These are phyloP conservation scores for Nycteola revayana DNA, from an alignment of 2,888 invertebrate genomes.

Conservation along the genomic window DNA sequence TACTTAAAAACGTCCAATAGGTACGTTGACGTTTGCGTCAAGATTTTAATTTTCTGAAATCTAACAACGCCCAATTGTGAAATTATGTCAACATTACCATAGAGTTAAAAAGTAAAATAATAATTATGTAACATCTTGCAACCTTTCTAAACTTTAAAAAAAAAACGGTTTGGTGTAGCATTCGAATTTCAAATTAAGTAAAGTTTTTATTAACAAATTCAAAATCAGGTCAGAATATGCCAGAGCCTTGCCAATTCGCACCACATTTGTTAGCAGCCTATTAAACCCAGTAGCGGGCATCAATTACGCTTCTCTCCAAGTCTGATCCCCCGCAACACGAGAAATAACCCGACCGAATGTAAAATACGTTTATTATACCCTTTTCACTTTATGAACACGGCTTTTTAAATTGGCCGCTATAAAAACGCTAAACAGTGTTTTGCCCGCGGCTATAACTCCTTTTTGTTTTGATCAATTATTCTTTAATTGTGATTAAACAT, in stretches of 20 bases:
- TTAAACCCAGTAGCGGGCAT: constrained; percentile 63
- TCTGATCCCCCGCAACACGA: constrained; percentile 31
- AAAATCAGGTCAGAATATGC: constrained; percentile 19
- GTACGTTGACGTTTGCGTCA: too few species aligned
- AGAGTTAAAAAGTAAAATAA: too few species aligned
- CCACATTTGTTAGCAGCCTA: constrained; percentile 62
- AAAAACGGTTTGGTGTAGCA: too few species aligned
- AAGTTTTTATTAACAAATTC: too few species aligned
- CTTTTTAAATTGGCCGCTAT: constrained; percentile 39
- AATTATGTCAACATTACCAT: too few species aligned
- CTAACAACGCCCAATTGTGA: too few species aligned
- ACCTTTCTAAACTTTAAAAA: too few species aligned
- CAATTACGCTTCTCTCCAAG: constrained; percentile 55
- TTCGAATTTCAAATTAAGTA: too few species aligned
- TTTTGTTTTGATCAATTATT: constrained; percentile 30
- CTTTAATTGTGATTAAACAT: constrained; percentile 19
- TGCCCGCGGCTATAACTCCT: constrained; percentile 27
- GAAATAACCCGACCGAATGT: constrained; percentile 39
- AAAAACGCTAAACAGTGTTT: constrained; percentile 41
- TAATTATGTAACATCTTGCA: too few species aligned
- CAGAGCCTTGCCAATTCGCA: constrained; percentile 47
- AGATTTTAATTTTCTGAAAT: too few species aligned
- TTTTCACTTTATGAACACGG: constrained; percentile 19
- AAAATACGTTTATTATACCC: constrained; percentile 24
- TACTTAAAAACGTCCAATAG: too few species aligned